Conservation (phyloP, 2,797 vertebrate species). For the Lagodon rhomboides region DNA sequence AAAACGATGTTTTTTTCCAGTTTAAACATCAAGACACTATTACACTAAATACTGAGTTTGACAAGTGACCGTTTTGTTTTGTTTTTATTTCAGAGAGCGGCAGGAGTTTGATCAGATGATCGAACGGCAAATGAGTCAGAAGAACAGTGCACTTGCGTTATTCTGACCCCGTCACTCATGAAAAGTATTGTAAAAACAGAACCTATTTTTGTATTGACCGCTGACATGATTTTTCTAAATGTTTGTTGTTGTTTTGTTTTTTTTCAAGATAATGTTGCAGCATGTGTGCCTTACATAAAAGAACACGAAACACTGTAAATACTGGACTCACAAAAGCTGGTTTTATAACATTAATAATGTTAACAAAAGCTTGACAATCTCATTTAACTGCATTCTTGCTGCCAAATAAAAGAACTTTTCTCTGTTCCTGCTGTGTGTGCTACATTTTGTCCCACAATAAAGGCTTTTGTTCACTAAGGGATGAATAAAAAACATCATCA, state of each 20-base stretch:
- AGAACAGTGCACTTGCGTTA: conserved; percentile 20
- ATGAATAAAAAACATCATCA: neutral
- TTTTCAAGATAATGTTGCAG: neutral
- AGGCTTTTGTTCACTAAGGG: conserved; percentile 2
- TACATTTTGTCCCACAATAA: neutral
- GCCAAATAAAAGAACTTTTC: neutral
- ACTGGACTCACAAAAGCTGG: neutral
- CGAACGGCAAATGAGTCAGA: conserved; percentile 74
- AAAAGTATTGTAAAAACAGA: neutral
- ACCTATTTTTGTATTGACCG: conserved; percentile 15
- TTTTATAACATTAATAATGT: neutral
- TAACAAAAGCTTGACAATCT: neutral
- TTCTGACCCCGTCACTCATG: conserved; percentile 19
- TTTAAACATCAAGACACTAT: neutral
- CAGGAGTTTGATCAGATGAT: conserved; percentile 84
- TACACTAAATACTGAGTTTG: neutral
- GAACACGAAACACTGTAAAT: neutral
- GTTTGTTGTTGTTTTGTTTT: neutral
- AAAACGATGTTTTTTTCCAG: no score
- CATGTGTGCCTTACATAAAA: conserved; percentile 17
- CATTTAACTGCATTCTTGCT: neutral
- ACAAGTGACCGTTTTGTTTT: neutral
- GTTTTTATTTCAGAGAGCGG: conserved; percentile 75
- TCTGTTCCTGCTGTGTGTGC: neutral
- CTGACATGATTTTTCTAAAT: neutral